These are phyloP conservation scores for Potamilus streckersoni DNA, from an alignment of 1,140 invertebrate species.

Conservation along the genomic window DNA sequence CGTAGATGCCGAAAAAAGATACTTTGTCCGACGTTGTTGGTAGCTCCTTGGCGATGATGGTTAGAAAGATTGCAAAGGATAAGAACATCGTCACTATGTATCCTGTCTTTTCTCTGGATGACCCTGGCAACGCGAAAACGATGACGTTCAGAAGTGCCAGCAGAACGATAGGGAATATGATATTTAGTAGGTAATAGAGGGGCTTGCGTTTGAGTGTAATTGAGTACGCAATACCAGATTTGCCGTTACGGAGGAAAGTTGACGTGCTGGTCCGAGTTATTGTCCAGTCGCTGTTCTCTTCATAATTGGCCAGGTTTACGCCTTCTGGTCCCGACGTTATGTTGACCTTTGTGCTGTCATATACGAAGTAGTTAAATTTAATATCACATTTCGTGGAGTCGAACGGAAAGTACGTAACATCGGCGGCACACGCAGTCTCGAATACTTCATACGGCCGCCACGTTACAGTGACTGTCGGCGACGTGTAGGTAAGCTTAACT, in stretches of 20 bases:
- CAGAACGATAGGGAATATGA: constrained; percentile 73
- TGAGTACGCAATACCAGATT: too few species aligned
- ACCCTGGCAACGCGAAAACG: constrained; percentile 73
- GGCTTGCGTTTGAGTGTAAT: constrained; percentile 42
- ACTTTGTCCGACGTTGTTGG: constrained; percentile 73
- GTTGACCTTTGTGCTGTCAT: constrained; percentile 7
- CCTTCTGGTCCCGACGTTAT: constrained; percentile 9
- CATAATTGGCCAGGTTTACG: constrained; percentile 8
- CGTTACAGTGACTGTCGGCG: constrained; percentile 9
- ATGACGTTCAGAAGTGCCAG: constrained; percentile 72
- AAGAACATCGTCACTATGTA: constrained; percentile 72
- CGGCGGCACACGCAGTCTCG: constrained; percentile 97
- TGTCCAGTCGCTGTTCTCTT: constrained; percentile 16
- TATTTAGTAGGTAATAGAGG: constrained; percentile 70
- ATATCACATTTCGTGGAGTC: constrained; percentile 95
- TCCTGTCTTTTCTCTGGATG: constrained; percentile 73
- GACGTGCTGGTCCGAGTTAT: not conserved
- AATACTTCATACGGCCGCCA: constrained; percentile 74
- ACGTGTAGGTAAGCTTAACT: constrained; percentile 6
- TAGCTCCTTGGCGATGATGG: constrained; percentile 72
- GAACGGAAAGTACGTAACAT: constrained; percentile 97
- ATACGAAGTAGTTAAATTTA: constrained; percentile 97
- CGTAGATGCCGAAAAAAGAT: constrained; percentile 70
- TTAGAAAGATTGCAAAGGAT: constrained; percentile 73
- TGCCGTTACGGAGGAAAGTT: not conserved